Percentiles rank a stretch among this genome's conserved stretches.
phyloP scores from a whole-genome alignment of 2,797 vertebrate genomes.

The Arctocebus calabarensis region DNA sequence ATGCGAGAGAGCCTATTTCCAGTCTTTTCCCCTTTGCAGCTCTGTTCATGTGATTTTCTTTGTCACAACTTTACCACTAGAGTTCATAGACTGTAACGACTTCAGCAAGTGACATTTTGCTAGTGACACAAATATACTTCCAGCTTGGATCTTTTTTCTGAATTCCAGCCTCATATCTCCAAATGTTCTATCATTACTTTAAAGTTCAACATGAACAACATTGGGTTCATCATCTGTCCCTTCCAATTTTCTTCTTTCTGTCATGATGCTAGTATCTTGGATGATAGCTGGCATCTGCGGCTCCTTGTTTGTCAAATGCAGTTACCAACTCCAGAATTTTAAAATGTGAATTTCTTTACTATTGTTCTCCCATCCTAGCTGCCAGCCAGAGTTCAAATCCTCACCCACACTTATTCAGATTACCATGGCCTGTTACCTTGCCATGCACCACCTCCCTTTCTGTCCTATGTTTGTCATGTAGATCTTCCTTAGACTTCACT shows the following conservation, averaged over 20 bases:
- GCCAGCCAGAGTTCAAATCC: background rate
- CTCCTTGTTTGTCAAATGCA: constrained; percentile 52
- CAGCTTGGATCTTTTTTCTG: constrained; percentile 77
- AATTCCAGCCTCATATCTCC: constrained; percentile 59
- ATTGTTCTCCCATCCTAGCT: background rate
- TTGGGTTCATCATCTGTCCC: constrained; percentile 78
- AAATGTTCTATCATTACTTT: constrained; percentile 78
- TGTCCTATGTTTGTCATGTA: background rate
- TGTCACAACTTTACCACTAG: background rate
- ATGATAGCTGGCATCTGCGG: constrained; percentile 64
- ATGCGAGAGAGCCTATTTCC: background rate
- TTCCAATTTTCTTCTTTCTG: constrained; percentile 69
- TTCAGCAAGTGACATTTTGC: constrained; percentile 73
- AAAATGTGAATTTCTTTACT: constrained; percentile 65
- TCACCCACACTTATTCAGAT: background rate
- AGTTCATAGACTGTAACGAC: constrained; percentile 67
- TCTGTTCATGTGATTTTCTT: constrained; percentile 58
- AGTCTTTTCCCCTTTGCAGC: background rate
- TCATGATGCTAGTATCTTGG: constrained; percentile 75
- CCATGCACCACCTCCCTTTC: background rate
- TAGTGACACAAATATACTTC: constrained; percentile 73
- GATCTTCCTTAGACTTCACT: background rate
- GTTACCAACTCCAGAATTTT: constrained; percentile 60
- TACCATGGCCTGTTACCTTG: background rate
- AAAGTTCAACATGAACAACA: constrained; percentile 74